Evolutionary conservation across 2,113 vertebrate genomes (phyloP).

Genomic region (Circaetus cinerascens): DNA sequence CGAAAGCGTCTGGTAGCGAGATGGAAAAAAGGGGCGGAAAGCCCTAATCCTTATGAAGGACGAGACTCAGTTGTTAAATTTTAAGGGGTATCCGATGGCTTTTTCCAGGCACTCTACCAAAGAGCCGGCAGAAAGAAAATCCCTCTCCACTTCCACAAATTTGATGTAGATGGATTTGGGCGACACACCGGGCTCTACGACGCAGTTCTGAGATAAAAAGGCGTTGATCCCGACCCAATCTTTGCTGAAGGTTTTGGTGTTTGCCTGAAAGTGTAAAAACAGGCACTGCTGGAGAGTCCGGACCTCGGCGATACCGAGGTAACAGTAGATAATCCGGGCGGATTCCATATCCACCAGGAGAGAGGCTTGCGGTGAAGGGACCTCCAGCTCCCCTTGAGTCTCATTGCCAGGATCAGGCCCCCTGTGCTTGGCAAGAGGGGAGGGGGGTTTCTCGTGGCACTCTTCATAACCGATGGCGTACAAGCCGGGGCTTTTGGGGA

Average conservation of each 20-base stretch:
- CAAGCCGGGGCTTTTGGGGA: conserved; percentile 91
- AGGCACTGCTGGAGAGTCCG: conserved; percentile 93
- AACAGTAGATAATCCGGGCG: conserved; percentile 88
- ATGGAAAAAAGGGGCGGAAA: conserved; percentile 7
- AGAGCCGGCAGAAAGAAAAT: conserved; percentile 97
- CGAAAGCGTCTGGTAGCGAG: conserved; percentile 16
- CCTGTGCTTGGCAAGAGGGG: conserved; percentile 39
- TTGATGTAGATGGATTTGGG: conserved; percentile 90
- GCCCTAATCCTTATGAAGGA: conserved; percentile 78
- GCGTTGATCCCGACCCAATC: conserved; percentile 85
- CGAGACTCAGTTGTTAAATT: conserved; percentile 87
- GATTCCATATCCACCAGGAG: conserved; percentile 74
- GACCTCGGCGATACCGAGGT: conserved; percentile 93
- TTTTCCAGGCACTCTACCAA: conserved; percentile 98
- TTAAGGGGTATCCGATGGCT: conserved; percentile 91
- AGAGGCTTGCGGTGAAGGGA: conserved; percentile 65
- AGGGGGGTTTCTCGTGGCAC: conserved; percentile 61
- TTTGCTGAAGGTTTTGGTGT: conserved; percentile 84
- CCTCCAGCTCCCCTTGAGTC: conserved; percentile 67
- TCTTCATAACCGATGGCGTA: conserved; percentile 92
- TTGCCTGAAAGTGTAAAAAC: conserved; percentile 93
- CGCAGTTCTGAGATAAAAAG: conserved; percentile 92
- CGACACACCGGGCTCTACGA: conserved; percentile 71
- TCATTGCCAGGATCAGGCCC: conserved; percentile 35
- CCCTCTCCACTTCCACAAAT: conserved; percentile 98